Base-by-base conservation (phyloP, 2,113 vertebrate genomes). In the Pycnonotus jocosus region DNA sequence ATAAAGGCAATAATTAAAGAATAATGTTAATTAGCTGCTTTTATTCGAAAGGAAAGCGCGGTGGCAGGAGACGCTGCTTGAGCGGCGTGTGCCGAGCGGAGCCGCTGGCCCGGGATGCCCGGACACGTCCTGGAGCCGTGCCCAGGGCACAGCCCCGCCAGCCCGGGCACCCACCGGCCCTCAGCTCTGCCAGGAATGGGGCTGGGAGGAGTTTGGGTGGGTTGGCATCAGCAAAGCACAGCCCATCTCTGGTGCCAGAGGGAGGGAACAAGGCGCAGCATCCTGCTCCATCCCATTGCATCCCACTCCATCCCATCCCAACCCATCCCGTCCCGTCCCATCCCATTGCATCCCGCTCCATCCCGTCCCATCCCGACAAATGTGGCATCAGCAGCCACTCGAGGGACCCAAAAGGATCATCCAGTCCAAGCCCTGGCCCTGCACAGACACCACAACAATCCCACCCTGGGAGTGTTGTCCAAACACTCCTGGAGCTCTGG, bases 1-100 rank as follows among this genome's bases (percentile, higher is more conserved):
- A 98, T 98, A 98, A 97, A 98, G 97, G 98, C 98, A 98, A 98
- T 98, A 98, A 98, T 98, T 98, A 98, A 98, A 98, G 98, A 98
- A 98, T 98, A 98, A 98, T 98, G 98, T 98, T 98, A 98, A 98
- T 98, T 98, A 98, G 98, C 97, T 97, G 97, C 97, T 98, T 98
- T 97, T 98, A 97, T 97, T 97, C 73, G 97, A 98, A 96, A 91
- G 96, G 91, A 79, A 51, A 97, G 97, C 35, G 92, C 31, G 7
- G 97, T 24, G 95, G 94, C 92, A 76, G 97, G 98, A 98, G 97
- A 33, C 19, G 17, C 6, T 51, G 70, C 82, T 62, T 50, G 42
- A 7, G 74, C 8, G 19, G 45, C 22, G 3, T 10, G 86, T 0
- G 22, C 73, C 4, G 11, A 18, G 69, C 1, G 22, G 53, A 64